Evolutionary conservation across 2,113 vertebrate genomes (phyloP).

Genomic region (Grus americana): DNA sequence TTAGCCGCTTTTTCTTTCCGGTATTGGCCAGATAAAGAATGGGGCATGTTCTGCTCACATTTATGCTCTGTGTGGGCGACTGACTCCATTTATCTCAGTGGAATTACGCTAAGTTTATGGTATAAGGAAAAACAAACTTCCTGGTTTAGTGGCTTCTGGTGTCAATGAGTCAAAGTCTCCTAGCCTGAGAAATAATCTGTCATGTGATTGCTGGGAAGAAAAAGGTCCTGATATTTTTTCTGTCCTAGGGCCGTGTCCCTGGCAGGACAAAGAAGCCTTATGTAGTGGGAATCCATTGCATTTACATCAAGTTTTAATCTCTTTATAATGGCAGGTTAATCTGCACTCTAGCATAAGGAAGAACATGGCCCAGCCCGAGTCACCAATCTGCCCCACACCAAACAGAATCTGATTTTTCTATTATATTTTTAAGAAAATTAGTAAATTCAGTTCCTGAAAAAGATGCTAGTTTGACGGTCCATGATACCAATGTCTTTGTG

Average conservation of each 20-base stretch:
- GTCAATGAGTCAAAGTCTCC: background rate
- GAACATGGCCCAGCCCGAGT: background rate
- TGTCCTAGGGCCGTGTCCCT: background rate
- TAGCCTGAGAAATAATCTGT: background rate
- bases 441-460: background rate
- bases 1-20: background rate
- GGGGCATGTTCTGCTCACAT: background rate
- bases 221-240: background rate
- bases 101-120: background rate
- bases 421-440: background rate
- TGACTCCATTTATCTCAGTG: background rate
- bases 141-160: background rate
- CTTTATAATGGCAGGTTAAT: background rate
- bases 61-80: background rate
- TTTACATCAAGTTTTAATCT: background rate
- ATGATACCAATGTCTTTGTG: background rate
- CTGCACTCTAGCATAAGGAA: background rate
- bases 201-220: background rate
- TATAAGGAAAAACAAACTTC: slow-evolving; percentile 18
- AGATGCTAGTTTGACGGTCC: background rate
- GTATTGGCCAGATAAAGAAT: background rate
- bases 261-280: background rate
- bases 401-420: background rate
- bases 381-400: background rate
- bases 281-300: background rate